A percentile compares a stretch with the other conserved stretches of the same genome.
These are phyloP conservation scores for Autographa gamma DNA, from an alignment of 2,888 invertebrate species.

Conservation along the genomic window DNA sequence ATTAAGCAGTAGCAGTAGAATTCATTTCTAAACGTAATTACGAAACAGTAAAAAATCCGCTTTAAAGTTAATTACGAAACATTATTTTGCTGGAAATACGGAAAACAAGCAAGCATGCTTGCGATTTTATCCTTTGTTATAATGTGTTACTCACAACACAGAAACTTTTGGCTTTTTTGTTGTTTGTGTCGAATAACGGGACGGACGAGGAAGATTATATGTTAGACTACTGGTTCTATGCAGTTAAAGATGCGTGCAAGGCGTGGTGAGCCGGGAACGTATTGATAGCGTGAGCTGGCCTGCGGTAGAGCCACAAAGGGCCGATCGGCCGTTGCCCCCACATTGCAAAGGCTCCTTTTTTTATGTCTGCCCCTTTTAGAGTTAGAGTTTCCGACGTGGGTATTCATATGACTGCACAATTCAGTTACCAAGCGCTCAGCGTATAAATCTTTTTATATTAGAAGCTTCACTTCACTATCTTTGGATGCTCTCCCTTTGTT, in stretches of 20 bases:
- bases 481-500: not conserved
- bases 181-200: not conserved
- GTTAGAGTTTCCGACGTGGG: conserved; percentile 52
- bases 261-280: conserved; percentile 49
- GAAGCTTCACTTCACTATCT: not conserved
- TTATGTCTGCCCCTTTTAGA: conserved; percentile 65
- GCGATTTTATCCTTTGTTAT: not conserved
- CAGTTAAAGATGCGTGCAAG: conserved; percentile 32
- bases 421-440: conserved; percentile 12
- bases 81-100: not conserved
- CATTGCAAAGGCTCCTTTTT: conserved; percentile 68
- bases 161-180: not conserved
- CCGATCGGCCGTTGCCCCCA: conserved; percentile 78
- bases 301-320: conserved; percentile 63
- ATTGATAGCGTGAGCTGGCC: conserved; percentile 51
- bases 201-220: not conserved
- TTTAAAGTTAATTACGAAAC: not conserved
- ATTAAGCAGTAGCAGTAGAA: not conserved
- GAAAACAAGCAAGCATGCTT: not conserved
- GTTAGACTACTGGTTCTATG: conserved; percentile 11
- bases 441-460: not conserved
- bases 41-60: not conserved
- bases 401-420: conserved; percentile 24
- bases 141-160: not conserved
- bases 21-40: not conserved